Evolutionary conservation across 2,888 invertebrate species (phyloP).

Genomic region (Pollenia griseotomentosa): DNA sequence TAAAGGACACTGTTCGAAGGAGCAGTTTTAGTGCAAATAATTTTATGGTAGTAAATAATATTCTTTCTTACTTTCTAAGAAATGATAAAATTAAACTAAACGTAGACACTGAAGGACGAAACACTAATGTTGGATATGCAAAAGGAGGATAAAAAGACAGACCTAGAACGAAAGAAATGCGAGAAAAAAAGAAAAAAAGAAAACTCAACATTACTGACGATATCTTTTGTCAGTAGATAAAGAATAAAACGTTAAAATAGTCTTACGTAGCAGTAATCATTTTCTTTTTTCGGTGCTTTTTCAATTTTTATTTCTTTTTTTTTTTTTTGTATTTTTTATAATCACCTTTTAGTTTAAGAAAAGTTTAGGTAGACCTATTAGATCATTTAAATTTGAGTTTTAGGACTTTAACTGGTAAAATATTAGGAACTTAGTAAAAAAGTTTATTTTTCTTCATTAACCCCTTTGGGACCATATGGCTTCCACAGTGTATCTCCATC

Average conservation of each 20-base stretch:
- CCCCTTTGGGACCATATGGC: no score
- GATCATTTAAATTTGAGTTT: conserved; percentile 13
- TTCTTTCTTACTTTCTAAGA: background rate
- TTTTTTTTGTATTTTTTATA: conserved; percentile 2
- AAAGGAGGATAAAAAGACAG: conserved; percentile 33
- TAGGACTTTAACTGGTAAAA: background rate
- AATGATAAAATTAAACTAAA: conserved; percentile 4
- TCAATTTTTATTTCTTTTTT: background rate
- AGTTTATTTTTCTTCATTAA: no score
- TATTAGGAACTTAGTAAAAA: background rate
- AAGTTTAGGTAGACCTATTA: conserved; percentile 28
- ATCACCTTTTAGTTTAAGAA: conserved; percentile 8
- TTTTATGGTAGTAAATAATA: conserved; percentile 63
- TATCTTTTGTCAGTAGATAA: conserved; percentile 60
- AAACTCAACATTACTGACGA: conserved; percentile 50
- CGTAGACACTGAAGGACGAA: conserved; percentile 44
- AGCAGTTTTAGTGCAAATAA: conserved; percentile 1
- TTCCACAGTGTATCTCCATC: no score
- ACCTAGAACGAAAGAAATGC: background rate
- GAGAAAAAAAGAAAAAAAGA: background rate
- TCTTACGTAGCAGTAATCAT: conserved; percentile 70
- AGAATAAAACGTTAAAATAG: conserved; percentile 46
- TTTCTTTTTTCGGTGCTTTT: conserved; percentile 14
- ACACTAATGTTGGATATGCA: conserved; percentile 49
- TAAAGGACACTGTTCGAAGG: conserved; percentile 18